Percentiles rank a stretch among this genome's conserved stretches.
phyloP scores from a whole-genome alignment of 1,140 invertebrate species.

The Platyscapa corneri region DNA sequence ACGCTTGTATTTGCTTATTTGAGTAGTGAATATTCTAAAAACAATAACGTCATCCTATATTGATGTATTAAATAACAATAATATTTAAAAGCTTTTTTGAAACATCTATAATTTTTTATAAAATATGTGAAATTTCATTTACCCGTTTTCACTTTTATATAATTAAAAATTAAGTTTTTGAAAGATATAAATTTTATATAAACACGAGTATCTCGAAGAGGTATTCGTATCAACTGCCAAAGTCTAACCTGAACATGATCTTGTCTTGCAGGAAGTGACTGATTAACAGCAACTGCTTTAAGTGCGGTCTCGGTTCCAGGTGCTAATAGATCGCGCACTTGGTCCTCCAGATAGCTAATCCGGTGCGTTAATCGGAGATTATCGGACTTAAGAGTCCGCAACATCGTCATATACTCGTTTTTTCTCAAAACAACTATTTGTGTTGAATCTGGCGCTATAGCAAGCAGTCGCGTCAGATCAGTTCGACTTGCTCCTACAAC shows the following conservation, averaged over 20 bases:
- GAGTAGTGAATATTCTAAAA: too few species aligned
- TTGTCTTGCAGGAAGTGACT: constrained; percentile 52
- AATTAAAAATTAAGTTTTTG: too few species aligned
- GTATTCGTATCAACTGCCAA: not conserved
- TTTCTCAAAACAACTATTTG: constrained; percentile 73
- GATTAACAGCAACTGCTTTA: constrained; percentile 52
- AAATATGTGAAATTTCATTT: too few species aligned
- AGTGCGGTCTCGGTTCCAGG: constrained; percentile 62
- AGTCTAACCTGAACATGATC: constrained; percentile 64
- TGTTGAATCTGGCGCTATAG: constrained; percentile 75
- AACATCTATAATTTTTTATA: too few species aligned
- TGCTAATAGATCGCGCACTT: constrained; percentile 82
- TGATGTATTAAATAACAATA: too few species aligned
- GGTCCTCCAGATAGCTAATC: constrained; percentile 91
- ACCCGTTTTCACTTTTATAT: too few species aligned
- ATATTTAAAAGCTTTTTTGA: too few species aligned
- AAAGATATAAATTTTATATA: too few species aligned
- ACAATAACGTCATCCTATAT: too few species aligned
- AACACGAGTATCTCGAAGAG: not conserved
- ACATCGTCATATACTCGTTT: constrained; percentile 77
- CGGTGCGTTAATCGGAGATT: constrained; percentile 89
- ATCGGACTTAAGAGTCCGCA: constrained; percentile 81
- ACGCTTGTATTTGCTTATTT: too few species aligned
- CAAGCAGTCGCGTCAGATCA: constrained; percentile 80
- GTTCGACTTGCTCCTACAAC: constrained; percentile 82